These are phyloP conservation scores for Eunapius fragilis DNA, from an alignment of 37 sponge, comb jelly and placozoan species.

Conservation along the genomic window DNA sequence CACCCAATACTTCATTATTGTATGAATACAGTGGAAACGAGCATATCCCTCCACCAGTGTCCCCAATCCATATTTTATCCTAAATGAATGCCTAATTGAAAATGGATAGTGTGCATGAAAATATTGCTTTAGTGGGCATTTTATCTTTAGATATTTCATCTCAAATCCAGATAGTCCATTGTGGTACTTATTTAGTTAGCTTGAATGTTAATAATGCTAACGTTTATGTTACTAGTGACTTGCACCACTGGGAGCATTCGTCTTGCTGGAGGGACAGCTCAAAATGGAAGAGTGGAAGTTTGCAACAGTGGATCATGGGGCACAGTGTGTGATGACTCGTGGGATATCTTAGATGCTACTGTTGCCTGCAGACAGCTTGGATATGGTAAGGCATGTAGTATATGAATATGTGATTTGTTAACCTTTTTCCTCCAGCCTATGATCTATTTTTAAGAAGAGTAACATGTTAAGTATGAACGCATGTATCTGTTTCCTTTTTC, in stretches of 20 bases:
- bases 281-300: slow-evolving; percentile 37
- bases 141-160: no score
- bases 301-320: slow-evolving; percentile 46
- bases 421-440: not conserved
- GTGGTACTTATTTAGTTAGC: not conserved
- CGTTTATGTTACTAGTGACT: not conserved
- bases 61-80: no score
- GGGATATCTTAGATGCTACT: slow-evolving; percentile 37
- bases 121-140: no score
- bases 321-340: slow-evolving; percentile 56
- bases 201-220: not conserved
- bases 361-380: slow-evolving; percentile 54
- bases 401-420: not conserved
- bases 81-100: no score
- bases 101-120: no score
- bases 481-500: not conserved
- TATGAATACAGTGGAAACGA: no score
- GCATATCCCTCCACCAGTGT: no score
- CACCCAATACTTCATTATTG: no score
- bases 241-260: slow-evolving; percentile 26
- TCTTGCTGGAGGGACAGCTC: slow-evolving; percentile 23
- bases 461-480: not conserved
- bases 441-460: not conserved
- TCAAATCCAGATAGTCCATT: not conserved
- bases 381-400: not conserved